Conservation (phyloP, 2,113 vertebrate genomes). For the Sinocyclocheilus anshuiensis region DNA sequence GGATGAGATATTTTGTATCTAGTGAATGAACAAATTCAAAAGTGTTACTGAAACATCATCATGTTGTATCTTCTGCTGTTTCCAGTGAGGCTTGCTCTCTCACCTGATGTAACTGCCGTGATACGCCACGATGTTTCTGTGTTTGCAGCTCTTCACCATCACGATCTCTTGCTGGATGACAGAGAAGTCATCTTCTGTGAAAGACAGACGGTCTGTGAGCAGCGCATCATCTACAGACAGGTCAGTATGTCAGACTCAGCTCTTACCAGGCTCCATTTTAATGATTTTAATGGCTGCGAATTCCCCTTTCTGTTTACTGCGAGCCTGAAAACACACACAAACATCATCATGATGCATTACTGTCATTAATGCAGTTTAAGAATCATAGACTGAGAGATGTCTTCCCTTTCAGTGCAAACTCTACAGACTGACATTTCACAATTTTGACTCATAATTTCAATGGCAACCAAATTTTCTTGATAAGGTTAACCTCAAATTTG, state of each 20-base stretch:
- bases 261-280: conserved; percentile 88
- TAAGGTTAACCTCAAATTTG: too few relatives aligned
- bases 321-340: conserved; percentile 75
- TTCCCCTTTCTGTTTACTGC: conserved; percentile 82
- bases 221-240: background rate
- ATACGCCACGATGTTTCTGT: conserved; percentile 88
- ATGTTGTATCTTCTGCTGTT: too few relatives aligned
- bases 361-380: too few relatives aligned
- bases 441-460: too few relatives aligned
- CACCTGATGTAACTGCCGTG: conserved; percentile 88
- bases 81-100: conserved; percentile 40
- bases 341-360: too few relatives aligned
- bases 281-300: conserved; percentile 87
- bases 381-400: too few relatives aligned
- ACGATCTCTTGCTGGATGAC: conserved; percentile 89
- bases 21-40: too few relatives aligned
- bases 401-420: too few relatives aligned
- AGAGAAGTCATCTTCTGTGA: conserved; percentile 87
- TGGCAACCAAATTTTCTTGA: too few relatives aligned
- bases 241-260: background rate
- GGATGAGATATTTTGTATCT: too few relatives aligned
- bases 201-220: conserved; percentile 15
- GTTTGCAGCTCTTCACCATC: conserved; percentile 86
- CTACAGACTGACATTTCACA: too few relatives aligned
- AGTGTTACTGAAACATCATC: too few relatives aligned